A percentile compares a stretch with the other conserved stretches of the same genome.
Conservation (phyloP, 2,797 vertebrate genomes). For the Xyrichtys novacula region DNA sequence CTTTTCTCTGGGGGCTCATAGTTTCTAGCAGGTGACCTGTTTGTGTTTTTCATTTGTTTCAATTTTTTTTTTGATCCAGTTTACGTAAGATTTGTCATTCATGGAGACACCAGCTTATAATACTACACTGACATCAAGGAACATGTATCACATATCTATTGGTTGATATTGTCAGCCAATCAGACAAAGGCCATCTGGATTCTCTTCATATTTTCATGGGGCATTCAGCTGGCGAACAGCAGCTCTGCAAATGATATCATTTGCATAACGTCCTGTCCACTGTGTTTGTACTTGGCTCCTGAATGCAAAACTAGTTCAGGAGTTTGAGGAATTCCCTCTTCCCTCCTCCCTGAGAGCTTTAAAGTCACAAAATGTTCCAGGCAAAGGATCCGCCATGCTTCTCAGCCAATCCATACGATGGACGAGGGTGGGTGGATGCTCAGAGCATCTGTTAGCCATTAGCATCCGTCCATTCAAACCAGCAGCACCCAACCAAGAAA, state of each 20-base stretch:
- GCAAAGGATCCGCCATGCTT: conserved; percentile 23
- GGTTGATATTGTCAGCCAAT: conserved; percentile 62
- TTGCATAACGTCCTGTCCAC: conserved; percentile 18
- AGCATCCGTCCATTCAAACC: conserved; percentile 14
- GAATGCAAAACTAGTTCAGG: conserved; percentile 7
- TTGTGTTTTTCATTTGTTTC: no score
- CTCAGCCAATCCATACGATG: conserved; percentile 70
- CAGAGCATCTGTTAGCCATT: conserved; percentile 68
- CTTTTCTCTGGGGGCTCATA: no score
- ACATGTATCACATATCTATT: conserved; percentile 48
- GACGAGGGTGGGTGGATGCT: conserved; percentile 55
- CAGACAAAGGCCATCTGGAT: conserved; percentile 52
- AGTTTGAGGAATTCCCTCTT: conserved; percentile 35
- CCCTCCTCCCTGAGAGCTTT: conserved; percentile 28
- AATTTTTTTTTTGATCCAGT: no score
- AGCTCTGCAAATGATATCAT: not conserved
- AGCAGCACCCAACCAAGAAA: not conserved
- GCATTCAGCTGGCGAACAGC: conserved; percentile 13
- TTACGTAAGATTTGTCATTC: conserved; percentile 12
- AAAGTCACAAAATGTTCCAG: conserved; percentile 47
- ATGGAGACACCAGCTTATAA: conserved; percentile 23
- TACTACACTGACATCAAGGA: conserved; percentile 40
- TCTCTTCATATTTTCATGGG: conserved; percentile 46
- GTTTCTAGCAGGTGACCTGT: no score
- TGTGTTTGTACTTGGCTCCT: conserved; percentile 8